Evolutionary conservation across 2,113 vertebrate species (phyloP), one percentile per base, ranked within the genome.

Genomic region (Oreochromis aureus): DNA sequence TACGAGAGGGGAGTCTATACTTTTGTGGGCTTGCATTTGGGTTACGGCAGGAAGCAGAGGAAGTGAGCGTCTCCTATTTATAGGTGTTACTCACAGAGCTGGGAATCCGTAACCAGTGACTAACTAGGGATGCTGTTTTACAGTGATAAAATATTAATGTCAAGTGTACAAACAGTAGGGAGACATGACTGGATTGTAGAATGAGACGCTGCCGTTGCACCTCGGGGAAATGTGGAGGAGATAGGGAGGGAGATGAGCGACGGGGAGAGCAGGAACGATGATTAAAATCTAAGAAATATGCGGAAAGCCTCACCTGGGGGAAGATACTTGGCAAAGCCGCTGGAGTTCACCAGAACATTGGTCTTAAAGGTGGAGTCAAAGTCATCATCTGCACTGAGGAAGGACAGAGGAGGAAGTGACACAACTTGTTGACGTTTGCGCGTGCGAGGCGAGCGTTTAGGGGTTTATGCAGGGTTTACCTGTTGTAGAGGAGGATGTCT

Each of bases 301-400:
- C 4, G 16, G n/a, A 46, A 53, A 27, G 6, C 55, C 91, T 90
- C 87, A 97, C 97, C 97, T 96, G 97, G 97, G 22, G 97, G 97
- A 30, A 97, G 91, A 78, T 96, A 97, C 86, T 95, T 94, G 13
- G 96, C 97, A 69, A 95, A 97, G 46, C 97, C 97, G 2, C 96
- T 97, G 89, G 97, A 97, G 90, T 97, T 97, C 44, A 97, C 97
- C 91, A 97, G 94, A 19, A 97, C 87, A 5, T 97, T 96, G 58
- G 96, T 96, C 93, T 97, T 97, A 83, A 96, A 97, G 87, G 96
- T 97, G 78, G 97, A 97, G 93, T 97, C 97, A 89, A 97, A 97
- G 79, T 97, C 95, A 32, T 97, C 97, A 89, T 97, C 96, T 92
- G 97, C 97, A 92, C 97, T 97, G 93, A 88, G 91, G 91, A 90